A percentile compares a stretch with the other conserved stretches of the same genome.
phyloP scores from a whole-genome alignment of 2,113 vertebrate species.

The Sminthopsis crassicaudata region DNA sequence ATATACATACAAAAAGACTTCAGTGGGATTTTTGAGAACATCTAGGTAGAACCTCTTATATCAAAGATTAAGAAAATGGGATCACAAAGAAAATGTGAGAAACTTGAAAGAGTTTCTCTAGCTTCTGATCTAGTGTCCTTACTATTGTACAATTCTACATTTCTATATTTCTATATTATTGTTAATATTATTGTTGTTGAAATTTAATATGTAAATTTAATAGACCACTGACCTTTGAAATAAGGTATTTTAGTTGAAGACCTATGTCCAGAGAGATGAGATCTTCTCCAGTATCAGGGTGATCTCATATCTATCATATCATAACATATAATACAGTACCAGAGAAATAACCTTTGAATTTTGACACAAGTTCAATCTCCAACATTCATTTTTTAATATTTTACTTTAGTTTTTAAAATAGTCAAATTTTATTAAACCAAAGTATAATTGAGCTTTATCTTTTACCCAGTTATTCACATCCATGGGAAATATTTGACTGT shows the following conservation, averaged over 20 bases:
- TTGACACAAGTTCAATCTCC: background rate
- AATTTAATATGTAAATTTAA: background rate
- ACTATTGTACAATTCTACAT: background rate
- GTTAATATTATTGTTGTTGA: background rate
- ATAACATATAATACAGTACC: background rate
- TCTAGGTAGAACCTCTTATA: background rate
- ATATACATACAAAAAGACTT: background rate
- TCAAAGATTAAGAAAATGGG: background rate
- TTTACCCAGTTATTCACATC: background rate
- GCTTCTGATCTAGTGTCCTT: background rate
- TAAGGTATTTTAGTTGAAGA: background rate
- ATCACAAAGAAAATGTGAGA: background rate
- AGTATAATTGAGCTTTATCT: background rate
- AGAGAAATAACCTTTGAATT: background rate
- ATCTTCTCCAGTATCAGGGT: background rate
- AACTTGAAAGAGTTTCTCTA: background rate
- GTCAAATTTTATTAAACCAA: background rate
- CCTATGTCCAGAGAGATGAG: background rate
- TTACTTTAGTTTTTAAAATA: background rate
- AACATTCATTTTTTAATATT: background rate
- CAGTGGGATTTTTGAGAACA: background rate
- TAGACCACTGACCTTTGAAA: background rate
- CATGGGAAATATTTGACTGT: background rate
- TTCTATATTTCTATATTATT: background rate
- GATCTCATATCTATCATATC: background rate